phyloP scores from a whole-genome alignment of 2,113 vertebrate species.

The Zosterops borbonicus region DNA sequence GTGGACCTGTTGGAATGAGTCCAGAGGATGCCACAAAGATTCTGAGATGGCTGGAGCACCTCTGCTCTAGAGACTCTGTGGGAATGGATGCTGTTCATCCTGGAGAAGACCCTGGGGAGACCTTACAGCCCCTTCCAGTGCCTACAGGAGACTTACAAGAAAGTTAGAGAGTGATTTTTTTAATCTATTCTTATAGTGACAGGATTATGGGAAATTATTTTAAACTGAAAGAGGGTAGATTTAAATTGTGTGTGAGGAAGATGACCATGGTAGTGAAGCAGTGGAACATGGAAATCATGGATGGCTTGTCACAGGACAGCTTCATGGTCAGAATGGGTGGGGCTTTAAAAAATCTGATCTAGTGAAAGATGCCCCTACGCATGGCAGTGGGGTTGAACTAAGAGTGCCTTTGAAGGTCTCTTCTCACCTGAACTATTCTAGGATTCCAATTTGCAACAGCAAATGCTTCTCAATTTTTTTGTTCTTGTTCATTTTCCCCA shows the following conservation, averaged over 20 bases:
- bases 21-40: not conserved
- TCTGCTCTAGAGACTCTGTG: not conserved
- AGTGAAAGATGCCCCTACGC: not conserved
- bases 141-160: not conserved
- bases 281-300: not conserved
- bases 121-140: rapidly evolving
- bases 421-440: not conserved
- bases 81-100: rapidly evolving
- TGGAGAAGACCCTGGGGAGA: rapidly evolving
- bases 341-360: not conserved
- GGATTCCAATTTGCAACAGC: not conserved
- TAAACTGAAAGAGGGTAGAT: not conserved
- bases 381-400: rapidly evolving
- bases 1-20: rapidly evolving
- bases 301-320: rapidly evolving
- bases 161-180: not conserved
- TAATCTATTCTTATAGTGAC: rapidly evolving
- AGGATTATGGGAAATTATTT: rapidly evolving
- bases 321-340: not conserved
- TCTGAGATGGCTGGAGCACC: rapidly evolving
- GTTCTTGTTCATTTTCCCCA: not conserved
- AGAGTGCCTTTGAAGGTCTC: not conserved
- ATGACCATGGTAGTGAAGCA: not conserved
- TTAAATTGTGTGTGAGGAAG: not conserved
- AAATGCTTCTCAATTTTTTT: not conserved